Evolutionary conservation across 2,888 invertebrate genomes (phyloP).

Genomic region (Lasioglossum vierecki): DNA sequence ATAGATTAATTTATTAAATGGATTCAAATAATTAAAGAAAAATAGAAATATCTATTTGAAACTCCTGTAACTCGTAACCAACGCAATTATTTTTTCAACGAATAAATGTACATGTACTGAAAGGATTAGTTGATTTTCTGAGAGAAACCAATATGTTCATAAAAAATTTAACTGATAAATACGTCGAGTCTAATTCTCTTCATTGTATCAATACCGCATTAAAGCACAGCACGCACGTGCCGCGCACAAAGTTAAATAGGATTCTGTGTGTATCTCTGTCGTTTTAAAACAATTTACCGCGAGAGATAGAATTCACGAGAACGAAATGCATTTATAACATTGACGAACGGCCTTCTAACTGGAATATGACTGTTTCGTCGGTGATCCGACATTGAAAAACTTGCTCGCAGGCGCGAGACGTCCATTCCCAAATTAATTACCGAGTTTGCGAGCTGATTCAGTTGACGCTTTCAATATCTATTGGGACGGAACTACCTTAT

Average conservation of each 20-base stretch:
- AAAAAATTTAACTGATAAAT: background rate
- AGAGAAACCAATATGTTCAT: background rate
- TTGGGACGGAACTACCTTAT: conserved; percentile 6
- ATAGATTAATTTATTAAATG: background rate
- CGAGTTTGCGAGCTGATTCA: conserved; percentile 12
- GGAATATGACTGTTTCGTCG: too few species aligned
- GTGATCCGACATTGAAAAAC: conserved; percentile 11
- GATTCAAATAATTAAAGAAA: background rate
- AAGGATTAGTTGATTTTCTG: background rate
- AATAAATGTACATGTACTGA: background rate
- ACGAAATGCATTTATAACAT: background rate
- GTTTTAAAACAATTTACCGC: background rate
- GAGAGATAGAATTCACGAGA: background rate
- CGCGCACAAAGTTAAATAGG: background rate
- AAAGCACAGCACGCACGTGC: background rate
- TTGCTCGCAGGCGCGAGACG: conserved; percentile 10
- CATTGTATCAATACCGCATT: background rate
- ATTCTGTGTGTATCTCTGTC: background rate
- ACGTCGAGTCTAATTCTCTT: background rate
- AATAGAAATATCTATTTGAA: background rate
- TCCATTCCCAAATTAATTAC: conserved; percentile 35
- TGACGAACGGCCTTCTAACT: background rate
- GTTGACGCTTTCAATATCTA: background rate
- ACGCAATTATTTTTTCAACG: background rate
- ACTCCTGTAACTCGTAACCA: background rate